These are phyloP conservation scores for Pandion haliaetus DNA, from an alignment of 2,113 vertebrate species.

Conservation along the genomic window DNA sequence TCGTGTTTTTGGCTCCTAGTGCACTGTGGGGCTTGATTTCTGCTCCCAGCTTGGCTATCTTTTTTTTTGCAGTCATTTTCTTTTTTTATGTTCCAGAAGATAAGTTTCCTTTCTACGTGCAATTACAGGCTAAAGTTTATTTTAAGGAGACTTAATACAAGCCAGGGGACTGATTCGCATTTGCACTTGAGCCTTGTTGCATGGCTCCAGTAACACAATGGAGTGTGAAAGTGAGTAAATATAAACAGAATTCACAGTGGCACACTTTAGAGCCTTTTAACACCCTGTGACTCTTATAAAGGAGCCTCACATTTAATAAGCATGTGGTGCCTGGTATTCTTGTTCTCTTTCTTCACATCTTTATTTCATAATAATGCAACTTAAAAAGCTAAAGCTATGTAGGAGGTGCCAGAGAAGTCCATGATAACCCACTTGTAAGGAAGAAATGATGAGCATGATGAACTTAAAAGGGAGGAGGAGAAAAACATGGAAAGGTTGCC, in stretches of 20 bases:
- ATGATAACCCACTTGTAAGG: neutral
- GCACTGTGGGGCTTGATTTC: neutral
- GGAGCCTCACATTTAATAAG: neutral
- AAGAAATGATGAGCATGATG: neutral
- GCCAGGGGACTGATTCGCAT: neutral
- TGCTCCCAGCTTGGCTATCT: neutral
- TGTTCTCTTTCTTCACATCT: neutral
- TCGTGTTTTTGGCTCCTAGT: neutral
- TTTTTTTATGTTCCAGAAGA: neutral
- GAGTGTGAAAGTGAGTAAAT: neutral
- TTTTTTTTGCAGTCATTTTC: neutral
- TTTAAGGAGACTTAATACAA: neutral
- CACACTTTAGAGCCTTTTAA: neutral
- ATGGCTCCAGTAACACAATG: neutral
- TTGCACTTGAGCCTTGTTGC: neutral
- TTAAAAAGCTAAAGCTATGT: slow-evolving; percentile 26
- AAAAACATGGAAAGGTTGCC: neutral
- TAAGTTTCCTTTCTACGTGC: neutral
- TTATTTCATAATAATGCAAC: neutral
- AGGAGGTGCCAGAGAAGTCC: slow-evolving; percentile 14
- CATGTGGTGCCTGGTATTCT: neutral
- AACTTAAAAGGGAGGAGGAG: neutral
- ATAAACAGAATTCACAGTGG: neutral
- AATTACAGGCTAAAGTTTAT: neutral
- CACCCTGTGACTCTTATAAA: neutral